These are phyloP conservation scores for Ormia ochracea DNA, from an alignment of 2,888 invertebrate genomes.

Conservation along the genomic window DNA sequence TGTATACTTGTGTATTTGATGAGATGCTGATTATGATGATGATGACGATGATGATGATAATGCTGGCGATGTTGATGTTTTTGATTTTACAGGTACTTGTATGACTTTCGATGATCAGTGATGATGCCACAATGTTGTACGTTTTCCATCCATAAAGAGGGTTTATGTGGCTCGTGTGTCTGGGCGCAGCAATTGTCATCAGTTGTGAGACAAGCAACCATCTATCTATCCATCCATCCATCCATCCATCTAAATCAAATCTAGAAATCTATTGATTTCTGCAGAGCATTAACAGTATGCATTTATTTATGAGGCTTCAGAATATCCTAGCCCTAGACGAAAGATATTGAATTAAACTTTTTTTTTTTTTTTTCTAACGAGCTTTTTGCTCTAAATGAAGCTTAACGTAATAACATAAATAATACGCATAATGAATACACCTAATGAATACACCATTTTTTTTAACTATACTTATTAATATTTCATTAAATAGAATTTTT, in stretches of 20 bases:
- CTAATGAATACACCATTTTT: too few relatives aligned
- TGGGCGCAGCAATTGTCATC: constrained; percentile 52
- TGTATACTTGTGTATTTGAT: constrained; percentile 55
- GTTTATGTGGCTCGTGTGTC: constrained; percentile 46
- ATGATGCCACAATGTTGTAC: constrained; percentile 35
- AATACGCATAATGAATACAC: too few relatives aligned
- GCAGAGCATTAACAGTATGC: constrained; percentile 5
- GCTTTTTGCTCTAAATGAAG: too few relatives aligned
- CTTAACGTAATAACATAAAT: too few relatives aligned
- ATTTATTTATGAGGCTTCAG: too few relatives aligned
- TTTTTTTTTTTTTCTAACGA: too few relatives aligned
- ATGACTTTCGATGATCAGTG: constrained; percentile 27
- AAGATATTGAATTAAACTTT: too few relatives aligned
- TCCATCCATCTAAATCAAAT: constrained; percentile 44
- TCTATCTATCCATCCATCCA: constrained; percentile 45
- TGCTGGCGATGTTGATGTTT: constrained; percentile 13
- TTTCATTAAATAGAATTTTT: too few relatives aligned
- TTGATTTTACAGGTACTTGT: background rate
- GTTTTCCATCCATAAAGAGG: constrained; percentile 41
- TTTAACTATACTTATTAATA: too few relatives aligned
- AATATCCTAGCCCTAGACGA: too few relatives aligned
- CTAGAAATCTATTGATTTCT: constrained; percentile 32
- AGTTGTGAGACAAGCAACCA: constrained; percentile 48
- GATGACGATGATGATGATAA: constrained; percentile 36
- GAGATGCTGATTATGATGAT: constrained; percentile 53